Conservation (phyloP, 2,113 vertebrate species). For the Channa maculata region DNA sequence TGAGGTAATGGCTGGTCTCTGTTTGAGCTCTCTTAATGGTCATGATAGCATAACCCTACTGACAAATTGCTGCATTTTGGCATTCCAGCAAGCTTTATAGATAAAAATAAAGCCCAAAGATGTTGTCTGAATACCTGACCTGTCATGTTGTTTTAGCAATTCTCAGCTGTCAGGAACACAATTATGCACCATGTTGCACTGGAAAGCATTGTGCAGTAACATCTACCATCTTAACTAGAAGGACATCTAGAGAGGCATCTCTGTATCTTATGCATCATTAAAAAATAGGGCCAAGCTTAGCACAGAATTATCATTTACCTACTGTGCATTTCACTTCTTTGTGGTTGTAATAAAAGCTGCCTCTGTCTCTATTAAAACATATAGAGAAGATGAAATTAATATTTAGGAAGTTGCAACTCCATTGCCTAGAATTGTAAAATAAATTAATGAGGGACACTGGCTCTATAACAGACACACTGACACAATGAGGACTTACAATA, state of each 20-base stretch:
- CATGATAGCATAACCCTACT: constrained; percentile 6
- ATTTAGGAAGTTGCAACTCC: too few relatives aligned
- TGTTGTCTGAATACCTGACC: constrained; percentile 17
- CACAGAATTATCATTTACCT: background rate
- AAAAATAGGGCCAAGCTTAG: background rate
- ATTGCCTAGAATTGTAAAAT: too few relatives aligned
- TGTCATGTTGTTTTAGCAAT: background rate
- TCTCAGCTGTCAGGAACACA: constrained; percentile 14
- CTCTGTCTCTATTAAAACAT: too few relatives aligned
- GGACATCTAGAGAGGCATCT: background rate
- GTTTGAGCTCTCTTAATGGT: constrained; percentile 24
- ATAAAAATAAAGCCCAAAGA: constrained; percentile 30
- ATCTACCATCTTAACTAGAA: background rate
- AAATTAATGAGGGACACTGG: too few relatives aligned
- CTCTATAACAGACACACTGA: too few relatives aligned
- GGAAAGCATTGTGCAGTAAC: constrained; percentile 1
- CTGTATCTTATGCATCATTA: background rate
- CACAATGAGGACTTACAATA: too few relatives aligned
- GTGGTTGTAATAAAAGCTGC: too few relatives aligned
- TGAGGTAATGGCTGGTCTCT: background rate
- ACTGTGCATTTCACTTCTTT: too few relatives aligned
- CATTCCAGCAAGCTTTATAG: background rate
- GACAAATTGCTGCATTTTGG: constrained; percentile 2
- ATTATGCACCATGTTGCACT: background rate
- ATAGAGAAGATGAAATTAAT: too few relatives aligned